Evolutionary conservation across 2,888 invertebrate species (phyloP).

Genomic region (Cheilosia pagana): DNA sequence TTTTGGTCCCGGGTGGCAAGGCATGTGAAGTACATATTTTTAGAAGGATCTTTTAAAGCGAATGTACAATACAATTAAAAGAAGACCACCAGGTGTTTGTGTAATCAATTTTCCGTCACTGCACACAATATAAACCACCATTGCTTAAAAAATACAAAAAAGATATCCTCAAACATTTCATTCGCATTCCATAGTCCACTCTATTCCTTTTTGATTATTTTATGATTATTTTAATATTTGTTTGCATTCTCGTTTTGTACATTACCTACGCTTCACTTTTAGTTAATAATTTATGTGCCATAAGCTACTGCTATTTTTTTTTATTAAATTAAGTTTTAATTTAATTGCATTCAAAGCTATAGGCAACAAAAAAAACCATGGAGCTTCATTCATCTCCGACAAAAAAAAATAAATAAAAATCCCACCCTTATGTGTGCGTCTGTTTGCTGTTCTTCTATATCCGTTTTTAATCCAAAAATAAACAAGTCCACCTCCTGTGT

Average conservation of each 20-base stretch:
- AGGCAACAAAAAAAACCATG: conserved; percentile 2
- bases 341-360: conserved; percentile 60
- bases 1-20: too few species aligned
- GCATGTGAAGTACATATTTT: too few species aligned
- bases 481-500: neutral
- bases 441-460: neutral
- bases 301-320: neutral
- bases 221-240: neutral
- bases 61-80: too few species aligned
- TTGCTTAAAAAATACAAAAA: neutral
- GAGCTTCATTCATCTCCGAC: conserved; percentile 8
- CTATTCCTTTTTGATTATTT: neutral
- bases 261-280: neutral
- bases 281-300: neutral
- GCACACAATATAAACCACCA: too few species aligned
- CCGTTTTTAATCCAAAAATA: conserved; percentile 6
- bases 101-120: too few species aligned
- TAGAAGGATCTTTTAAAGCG: too few species aligned
- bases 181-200: neutral
- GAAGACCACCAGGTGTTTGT: too few species aligned
- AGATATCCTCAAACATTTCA: neutral
- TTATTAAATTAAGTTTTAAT: conserved; percentile 7
- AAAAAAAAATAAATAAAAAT: neutral
- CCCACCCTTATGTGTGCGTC: neutral
- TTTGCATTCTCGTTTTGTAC: neutral